A percentile compares a stretch with the other conserved stretches of the same genome.
phyloP scores from a whole-genome alignment of 2,888 invertebrate species.

The Galerucella nymphaeae region DNA sequence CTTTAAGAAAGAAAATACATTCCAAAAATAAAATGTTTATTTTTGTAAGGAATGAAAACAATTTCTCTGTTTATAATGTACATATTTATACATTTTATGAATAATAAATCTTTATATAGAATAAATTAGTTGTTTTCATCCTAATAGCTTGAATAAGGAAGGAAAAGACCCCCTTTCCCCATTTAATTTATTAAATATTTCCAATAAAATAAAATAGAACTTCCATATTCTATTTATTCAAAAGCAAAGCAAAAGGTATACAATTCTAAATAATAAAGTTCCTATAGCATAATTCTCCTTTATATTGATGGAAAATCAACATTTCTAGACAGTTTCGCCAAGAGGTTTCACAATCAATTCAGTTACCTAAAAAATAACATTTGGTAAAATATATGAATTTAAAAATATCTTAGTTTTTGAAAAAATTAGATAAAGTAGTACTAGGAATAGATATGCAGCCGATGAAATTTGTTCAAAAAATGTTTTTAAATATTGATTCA shows the following conservation, averaged over 20 bases:
- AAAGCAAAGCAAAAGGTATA: not conserved
- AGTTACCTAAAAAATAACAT: constrained; percentile 36
- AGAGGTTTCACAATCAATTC: constrained; percentile 44
- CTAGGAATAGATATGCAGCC: too few relatives aligned
- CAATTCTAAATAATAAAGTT: not conserved
- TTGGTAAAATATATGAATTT: not conserved
- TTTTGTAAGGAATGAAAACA: not conserved
- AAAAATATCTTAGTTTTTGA: too few relatives aligned
- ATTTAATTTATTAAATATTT: too few relatives aligned
- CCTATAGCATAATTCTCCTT: not conserved
- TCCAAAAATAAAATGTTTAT: too few relatives aligned
- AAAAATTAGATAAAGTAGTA: not conserved
- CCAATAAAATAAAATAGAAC: not conserved
- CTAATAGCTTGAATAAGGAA: too few relatives aligned
- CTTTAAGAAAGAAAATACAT: too few relatives aligned
- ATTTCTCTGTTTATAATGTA: not conserved
- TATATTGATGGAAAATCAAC: not conserved
- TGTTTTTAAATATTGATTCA: too few relatives aligned
- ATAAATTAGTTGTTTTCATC: not conserved
- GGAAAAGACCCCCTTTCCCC: too few relatives aligned
- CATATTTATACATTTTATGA: not conserved
- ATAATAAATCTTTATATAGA: not conserved
- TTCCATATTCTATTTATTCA: not conserved
- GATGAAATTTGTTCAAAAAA: too few relatives aligned
- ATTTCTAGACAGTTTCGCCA: constrained; percentile 37